phyloP scores from a whole-genome alignment of 2,888 invertebrate species.

The Agrotis puta region DNA sequence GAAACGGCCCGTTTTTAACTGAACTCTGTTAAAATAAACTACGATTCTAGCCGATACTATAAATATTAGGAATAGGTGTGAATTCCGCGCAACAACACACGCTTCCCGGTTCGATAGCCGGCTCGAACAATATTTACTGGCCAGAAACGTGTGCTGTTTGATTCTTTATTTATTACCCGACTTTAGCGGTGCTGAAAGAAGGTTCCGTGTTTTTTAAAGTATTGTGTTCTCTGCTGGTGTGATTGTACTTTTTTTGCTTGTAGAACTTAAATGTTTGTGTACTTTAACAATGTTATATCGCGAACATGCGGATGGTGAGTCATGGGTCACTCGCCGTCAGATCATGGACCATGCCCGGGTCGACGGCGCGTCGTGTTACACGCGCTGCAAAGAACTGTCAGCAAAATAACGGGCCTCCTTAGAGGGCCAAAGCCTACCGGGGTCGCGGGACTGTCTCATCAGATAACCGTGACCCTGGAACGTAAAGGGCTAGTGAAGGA shows the following conservation, averaged over 20 bases:
- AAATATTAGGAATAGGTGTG: conserved; percentile 59
- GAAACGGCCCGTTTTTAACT: conserved; percentile 44
- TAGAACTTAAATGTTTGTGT: no score
- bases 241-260: background rate
- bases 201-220: conserved; percentile 21
- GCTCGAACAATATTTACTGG: conserved; percentile 57
- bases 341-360: no score
- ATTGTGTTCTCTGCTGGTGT: background rate
- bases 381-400: no score
- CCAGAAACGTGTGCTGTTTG: conserved; percentile 25
- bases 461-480: no score
- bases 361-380: no score
- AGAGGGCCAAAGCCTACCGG: no score
- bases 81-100: conserved; percentile 34
- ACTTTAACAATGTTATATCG: no score
- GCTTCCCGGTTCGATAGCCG: conserved; percentile 64
- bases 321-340: no score
- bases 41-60: conserved; percentile 34
- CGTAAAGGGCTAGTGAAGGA: no score
- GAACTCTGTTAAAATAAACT: conserved; percentile 47
- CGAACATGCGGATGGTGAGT: no score
- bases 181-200: conserved; percentile 7
- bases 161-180: conserved; percentile 40
- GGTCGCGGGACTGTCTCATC: no score
- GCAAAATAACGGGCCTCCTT: no score